Conservation (phyloP, 2,888 invertebrate genomes). For the Pristionchus fissidentatus region DNA sequence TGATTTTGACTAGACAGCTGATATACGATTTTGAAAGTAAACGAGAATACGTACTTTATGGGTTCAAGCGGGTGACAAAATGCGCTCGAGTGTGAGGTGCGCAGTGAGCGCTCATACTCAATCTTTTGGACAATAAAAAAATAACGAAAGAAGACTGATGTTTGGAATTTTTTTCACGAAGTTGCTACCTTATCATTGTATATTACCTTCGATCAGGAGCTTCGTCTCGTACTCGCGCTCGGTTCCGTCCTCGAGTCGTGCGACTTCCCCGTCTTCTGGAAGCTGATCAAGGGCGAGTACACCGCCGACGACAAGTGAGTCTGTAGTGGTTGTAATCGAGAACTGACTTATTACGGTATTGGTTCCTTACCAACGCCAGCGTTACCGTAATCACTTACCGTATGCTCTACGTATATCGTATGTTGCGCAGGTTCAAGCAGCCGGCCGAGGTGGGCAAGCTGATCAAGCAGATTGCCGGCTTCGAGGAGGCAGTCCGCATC, state of each 20-base stretch:
- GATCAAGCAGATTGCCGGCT: conserved; percentile 68
- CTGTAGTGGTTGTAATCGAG: neutral
- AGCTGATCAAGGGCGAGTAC: conserved; percentile 69
- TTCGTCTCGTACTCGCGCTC: conserved; percentile 78
- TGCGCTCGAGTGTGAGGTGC: too few relatives aligned
- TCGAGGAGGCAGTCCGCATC: conserved; percentile 72
- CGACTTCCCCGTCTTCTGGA: conserved; percentile 74
- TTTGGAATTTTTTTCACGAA: neutral
- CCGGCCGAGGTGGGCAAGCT: conserved; percentile 65
- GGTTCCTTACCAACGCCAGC: too few relatives aligned
- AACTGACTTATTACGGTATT: too few relatives aligned
- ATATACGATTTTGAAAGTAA: too few relatives aligned
- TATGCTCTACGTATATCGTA: too few relatives aligned
- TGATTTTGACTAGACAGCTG: too few relatives aligned
- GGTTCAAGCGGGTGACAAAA: too few relatives aligned
- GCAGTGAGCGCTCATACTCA: neutral
- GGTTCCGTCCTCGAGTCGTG: conserved; percentile 72
- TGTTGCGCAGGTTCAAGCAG: conserved; percentile 66
- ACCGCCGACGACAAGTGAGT: conserved; percentile 52
- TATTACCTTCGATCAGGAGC: conserved; percentile 60
- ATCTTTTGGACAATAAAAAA: neutral
- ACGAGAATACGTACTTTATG: too few relatives aligned
- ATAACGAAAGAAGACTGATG: neutral
- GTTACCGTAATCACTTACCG: too few relatives aligned
- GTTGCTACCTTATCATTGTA: neutral